Conservation (phyloP, 2,888 invertebrate species). For the Proisotoma minuta region DNA sequence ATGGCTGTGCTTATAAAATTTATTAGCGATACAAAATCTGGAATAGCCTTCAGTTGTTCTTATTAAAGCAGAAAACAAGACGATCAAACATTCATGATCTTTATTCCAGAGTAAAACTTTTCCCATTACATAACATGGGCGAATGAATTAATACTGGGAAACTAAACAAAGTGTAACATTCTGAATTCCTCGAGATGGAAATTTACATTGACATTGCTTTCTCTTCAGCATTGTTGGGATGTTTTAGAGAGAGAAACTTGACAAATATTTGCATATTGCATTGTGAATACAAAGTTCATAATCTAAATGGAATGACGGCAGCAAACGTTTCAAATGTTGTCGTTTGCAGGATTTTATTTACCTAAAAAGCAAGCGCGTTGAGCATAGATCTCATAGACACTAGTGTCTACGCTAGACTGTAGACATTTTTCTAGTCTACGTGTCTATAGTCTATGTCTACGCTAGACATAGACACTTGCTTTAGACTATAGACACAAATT, state of each 20-base stretch:
- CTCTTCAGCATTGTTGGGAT: neutral
- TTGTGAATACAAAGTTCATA: no score
- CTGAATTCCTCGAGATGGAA: neutral
- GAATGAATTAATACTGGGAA: neutral
- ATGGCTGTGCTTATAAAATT: neutral
- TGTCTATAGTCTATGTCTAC: neutral
- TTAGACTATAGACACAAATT: neutral
- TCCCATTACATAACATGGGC: constrained; percentile 2
- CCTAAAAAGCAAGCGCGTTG: neutral
- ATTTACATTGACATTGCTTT: neutral
- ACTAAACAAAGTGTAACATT: neutral
- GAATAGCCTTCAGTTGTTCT: neutral
- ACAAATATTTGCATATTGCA: neutral
- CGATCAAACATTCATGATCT: constrained; percentile 1
- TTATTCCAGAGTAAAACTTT: neutral
- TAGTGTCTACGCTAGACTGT: neutral
- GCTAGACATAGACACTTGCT: neutral
- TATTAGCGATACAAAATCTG: neutral
- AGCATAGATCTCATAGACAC: neutral
- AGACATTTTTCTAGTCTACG: neutral
- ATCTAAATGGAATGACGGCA: neutral
- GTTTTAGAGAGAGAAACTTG: neutral
- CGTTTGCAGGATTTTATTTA: neutral
- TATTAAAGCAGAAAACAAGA: neutral
- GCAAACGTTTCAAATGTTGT: neutral